These are phyloP conservation scores for Athalia rosae DNA, from an alignment of 2,888 invertebrate species.

Conservation along the genomic window DNA sequence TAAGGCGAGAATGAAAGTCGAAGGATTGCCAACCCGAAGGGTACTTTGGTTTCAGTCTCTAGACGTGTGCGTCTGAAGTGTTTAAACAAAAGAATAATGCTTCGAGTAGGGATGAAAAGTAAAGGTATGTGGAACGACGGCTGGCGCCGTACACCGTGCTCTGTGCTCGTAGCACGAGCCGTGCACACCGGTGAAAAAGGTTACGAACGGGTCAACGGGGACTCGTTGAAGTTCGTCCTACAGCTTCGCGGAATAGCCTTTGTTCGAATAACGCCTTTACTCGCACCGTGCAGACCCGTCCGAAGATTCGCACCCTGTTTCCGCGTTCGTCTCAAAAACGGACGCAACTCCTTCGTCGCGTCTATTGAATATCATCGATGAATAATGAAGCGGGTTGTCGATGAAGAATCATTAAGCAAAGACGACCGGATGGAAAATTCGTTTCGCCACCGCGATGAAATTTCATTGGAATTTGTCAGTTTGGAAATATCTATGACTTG, in stretches of 20 bases:
- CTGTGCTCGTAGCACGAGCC: neutral
- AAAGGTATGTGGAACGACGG: neutral
- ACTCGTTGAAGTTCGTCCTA: constrained; percentile 35
- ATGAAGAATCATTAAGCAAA: no score
- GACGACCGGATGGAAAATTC: no score
- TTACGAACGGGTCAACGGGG: constrained; percentile 42
- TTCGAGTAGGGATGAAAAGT: constrained; percentile 26
- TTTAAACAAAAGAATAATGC: constrained; percentile 44
- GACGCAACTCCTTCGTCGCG: no score
- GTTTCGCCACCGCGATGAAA: no score
- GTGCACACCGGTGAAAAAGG: constrained; percentile 8
- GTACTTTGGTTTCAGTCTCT: constrained; percentile 33
- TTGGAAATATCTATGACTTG: no score
- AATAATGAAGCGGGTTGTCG: no score
- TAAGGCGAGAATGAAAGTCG: constrained; percentile 15
- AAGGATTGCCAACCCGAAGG: constrained; percentile 37
- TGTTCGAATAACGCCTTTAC: constrained; percentile 35
- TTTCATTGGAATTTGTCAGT: no score
- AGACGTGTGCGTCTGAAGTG: neutral
- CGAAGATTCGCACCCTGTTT: constrained; percentile 12
- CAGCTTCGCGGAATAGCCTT: constrained; percentile 16
- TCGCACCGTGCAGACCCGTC: neutral
- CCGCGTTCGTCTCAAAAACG: no score
- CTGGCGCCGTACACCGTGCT: neutral
- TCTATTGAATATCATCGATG: no score